These are phyloP conservation scores for Mellivora capensis DNA, from an alignment of 2,113 vertebrate genomes.

Conservation along the genomic window DNA sequence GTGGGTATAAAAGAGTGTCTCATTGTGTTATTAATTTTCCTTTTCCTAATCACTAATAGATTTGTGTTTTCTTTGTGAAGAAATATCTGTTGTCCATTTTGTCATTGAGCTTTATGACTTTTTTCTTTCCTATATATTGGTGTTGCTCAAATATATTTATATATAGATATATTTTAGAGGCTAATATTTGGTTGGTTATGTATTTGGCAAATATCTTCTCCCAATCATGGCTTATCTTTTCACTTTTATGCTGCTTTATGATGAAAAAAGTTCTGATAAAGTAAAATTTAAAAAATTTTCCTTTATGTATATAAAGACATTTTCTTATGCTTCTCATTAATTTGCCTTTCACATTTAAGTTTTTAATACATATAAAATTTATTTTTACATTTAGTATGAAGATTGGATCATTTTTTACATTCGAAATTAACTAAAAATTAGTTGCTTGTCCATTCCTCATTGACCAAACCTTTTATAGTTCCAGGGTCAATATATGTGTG, in stretches of 20 bases:
- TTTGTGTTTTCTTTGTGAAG: not conserved
- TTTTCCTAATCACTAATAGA: not conserved
- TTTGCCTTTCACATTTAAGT: not conserved
- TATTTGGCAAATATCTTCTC: not conserved
- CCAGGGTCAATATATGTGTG: not conserved
- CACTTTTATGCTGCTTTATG: not conserved
- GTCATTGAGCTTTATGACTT: not conserved
- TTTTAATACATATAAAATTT: not conserved
- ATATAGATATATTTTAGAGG: not conserved
- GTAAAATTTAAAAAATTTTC: not conserved
- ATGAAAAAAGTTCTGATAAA: not conserved
- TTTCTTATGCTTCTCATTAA: not conserved
- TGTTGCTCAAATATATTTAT: not conserved
- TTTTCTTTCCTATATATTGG: not conserved
- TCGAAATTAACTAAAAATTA: not conserved
- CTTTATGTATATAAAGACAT: not conserved
- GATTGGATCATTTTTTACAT: not conserved
- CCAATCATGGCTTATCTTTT: not conserved
- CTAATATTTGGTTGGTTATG: not conserved
- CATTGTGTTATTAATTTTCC: not conserved
- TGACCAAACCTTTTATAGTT: not conserved
- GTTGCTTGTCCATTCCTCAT: not conserved
- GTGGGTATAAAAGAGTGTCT: not conserved
- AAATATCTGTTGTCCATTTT: not conserved
- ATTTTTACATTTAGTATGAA: not conserved